Evolutionary conservation across 2,797 vertebrate species (phyloP).

Genomic region (Acanthopagrus latus): DNA sequence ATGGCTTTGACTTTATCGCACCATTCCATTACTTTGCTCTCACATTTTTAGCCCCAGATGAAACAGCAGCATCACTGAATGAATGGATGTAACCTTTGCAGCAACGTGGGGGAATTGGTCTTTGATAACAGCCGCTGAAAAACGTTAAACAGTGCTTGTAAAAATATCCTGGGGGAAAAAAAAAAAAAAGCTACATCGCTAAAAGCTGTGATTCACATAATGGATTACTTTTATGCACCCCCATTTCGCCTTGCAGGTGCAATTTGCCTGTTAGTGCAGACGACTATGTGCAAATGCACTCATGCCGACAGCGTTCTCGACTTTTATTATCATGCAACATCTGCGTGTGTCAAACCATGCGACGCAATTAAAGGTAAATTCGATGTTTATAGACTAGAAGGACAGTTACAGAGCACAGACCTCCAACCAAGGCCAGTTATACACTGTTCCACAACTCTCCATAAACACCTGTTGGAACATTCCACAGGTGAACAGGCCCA

Average conservation of each 20-base stretch:
- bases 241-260: neutral
- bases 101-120: neutral
- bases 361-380: neutral
- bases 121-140: neutral
- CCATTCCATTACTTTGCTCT: neutral
- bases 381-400: neutral
- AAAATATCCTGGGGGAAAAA: neutral
- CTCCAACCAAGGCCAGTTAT: no score
- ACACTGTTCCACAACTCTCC: no score
- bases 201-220: neutral
- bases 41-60: neutral
- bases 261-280: neutral
- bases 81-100: slow-evolving; percentile 24
- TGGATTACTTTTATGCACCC: neutral
- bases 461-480: no score
- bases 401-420: no score
- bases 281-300: neutral
- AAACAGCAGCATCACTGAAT: slow-evolving; percentile 6
- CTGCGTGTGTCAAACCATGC: neutral
- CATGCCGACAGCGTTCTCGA: neutral
- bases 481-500: no score
- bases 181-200: neutral
- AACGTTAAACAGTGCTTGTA: neutral
- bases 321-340: neutral
- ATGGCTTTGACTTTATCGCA: neutral